These are phyloP conservation scores for Poecilus cupreus DNA, from an alignment of 2,888 invertebrate genomes.

Conservation along the genomic window DNA sequence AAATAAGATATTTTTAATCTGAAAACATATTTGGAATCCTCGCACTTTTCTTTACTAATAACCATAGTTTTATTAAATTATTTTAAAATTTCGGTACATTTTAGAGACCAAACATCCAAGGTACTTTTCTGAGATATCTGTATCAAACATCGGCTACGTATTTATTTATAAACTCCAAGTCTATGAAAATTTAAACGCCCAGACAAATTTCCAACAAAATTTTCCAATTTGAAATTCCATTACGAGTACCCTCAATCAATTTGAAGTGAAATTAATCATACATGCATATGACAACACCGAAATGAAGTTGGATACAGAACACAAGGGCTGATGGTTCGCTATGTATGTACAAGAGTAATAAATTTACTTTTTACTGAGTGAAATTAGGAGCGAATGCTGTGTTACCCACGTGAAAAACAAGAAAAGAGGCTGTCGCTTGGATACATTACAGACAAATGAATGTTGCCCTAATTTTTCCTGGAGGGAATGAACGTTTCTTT, in stretches of 20 bases:
- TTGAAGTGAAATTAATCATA: conserved; percentile 41
- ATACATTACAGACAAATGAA: conserved; percentile 7
- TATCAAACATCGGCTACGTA: too few species aligned
- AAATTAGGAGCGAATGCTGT: neutral
- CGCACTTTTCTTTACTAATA: too few species aligned
- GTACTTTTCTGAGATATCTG: too few species aligned
- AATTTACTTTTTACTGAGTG: conserved; percentile 30
- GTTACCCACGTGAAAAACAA: neutral
- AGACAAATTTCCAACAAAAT: conserved; percentile 29
- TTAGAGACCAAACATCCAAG: too few species aligned
- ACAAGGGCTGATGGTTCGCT: neutral
- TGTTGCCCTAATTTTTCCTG: neutral
- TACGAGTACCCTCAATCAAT: conserved; percentile 35
- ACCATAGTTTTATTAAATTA: too few species aligned
- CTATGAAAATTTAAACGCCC: too few species aligned
- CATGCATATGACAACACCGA: conserved; percentile 37
- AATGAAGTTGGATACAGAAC: conserved; percentile 24
- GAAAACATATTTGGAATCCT: too few species aligned
- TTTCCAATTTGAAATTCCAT: conserved; percentile 23
- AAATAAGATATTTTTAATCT: too few species aligned
- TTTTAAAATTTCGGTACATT: too few species aligned
- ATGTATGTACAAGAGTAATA: conserved; percentile 27
- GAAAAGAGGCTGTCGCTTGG: neutral
- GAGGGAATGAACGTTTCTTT: neutral
- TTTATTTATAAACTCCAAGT: too few species aligned